Evolutionary conservation across 1,140 invertebrate genomes (phyloP), one percentile per base, ranked within the genome.

Genomic region (Chelonus insularis): DNA sequence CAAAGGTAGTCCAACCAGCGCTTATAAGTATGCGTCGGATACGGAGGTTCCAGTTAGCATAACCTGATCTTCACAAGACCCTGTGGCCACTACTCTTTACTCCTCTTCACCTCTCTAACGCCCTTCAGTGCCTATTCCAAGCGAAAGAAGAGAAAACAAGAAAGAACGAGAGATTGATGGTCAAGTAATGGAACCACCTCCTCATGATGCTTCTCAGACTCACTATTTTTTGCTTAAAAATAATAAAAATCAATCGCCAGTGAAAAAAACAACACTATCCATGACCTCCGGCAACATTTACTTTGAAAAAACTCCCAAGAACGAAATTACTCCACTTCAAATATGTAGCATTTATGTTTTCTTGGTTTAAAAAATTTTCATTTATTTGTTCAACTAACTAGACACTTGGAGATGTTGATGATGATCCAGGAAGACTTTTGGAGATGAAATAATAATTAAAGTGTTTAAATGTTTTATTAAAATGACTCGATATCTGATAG

Each of bases 11-110:
- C 62, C 50, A 50, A 14, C 12, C 4, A 4, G 20, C 11, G 34
- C 48, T 54, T 60, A 60, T 60, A 60, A 60, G 58, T 60, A 60
- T 60, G 58, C 57, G 37, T 60, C 47, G 57, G 48, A 60, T 21
- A 37, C 21, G 37, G 41, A 34, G 72, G 73, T 65, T 65, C 71
- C 73, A 75, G 76, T 78, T 77, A 76, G 73, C 74, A 76, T 78
- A 78, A 77, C 76, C 74, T 77, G 74, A 75, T 78, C 71, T 69
- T 60, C 34, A n/a, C 34, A 63, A 66, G 64, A 63, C 70, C 63
- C 66, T 63, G 69, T 57, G 63, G 63, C 47, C 55, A 36, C 41
- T 69, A 63, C 48, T 65, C 57, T 63, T 47, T 60, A 23, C 60
- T 57, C 47, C 54, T 43, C 45, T 16, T 7, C 57, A 41, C 47